Evolutionary conservation across 2,797 vertebrate species (phyloP), one percentile per base, ranked within the genome.

Genomic region (Tenualosa ilisha): DNA sequence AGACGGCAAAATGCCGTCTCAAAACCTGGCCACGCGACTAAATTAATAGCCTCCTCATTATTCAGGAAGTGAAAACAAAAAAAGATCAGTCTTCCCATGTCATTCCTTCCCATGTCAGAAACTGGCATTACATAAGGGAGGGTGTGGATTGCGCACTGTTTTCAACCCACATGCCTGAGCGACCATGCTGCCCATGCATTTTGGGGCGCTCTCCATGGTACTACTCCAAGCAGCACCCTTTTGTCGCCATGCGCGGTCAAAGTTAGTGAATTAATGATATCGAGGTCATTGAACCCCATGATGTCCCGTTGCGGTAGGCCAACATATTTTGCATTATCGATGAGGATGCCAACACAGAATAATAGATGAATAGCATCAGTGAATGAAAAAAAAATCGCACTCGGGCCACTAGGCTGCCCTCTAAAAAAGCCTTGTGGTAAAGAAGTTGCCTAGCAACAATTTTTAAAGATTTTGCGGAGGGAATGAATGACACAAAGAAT

Each of bases 161-260:
- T 9, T n/a, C 59, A 24, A 24, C 6, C 59, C 59, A 24, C 59
- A 24, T 63, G 59, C 9, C 59, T 63, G 54, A 22, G 54, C 54
- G 17, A 56, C 22, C 17, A 56, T 22, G 54, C 54, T 56, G 20
- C 54, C 54, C 54, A 5, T 56, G 54, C 72, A 84, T 17, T 31
- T 51, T 12, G 3, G 37, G 89, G 91, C 91, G 75, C 93, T 95
- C 88, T 89, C 93, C 93, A 3, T 31, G 93, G 93, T 94, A 91
- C 93, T 94, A 86, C 86, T 81, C 89, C 85, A 7, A 50, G 46
- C 85, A 22, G 65, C 65, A 51, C 5, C 26, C 26, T 3, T 37
- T 37, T 31, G 65, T 12, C 17, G 31, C 65, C 12, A 7, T 26
- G 61, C 24, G 7, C 50, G 50, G 61, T 37, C 56, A 49, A 82